Evolutionary conservation across 2,113 vertebrate genomes (phyloP), one percentile per base, ranked within the genome.

Genomic region (Forbesichthys papilliferus): DNA sequence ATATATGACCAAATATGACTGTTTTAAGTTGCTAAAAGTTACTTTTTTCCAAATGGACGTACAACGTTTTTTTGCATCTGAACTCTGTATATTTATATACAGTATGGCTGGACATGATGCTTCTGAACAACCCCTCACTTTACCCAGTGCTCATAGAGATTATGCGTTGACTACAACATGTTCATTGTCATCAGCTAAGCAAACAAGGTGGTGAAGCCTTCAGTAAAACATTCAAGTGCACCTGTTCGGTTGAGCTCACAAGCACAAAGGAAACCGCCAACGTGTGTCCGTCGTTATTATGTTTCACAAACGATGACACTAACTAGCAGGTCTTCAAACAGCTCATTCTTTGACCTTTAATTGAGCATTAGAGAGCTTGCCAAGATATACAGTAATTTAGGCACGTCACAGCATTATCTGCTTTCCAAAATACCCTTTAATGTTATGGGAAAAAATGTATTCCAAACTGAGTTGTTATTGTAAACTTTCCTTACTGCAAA

Each of bases 161-260:
- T 48, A 61, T 58, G 12, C 61, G 67, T 47, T 68, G 52, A 82
- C 80, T 69, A 71, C 65, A 20, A 12, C 12, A 34, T 54, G 75
- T 71, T 82, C 75, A 65, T 67, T 78, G 72, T 65, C 79, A 69
- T 70, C 69, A 61, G 67, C 53, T 18, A 12, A 57, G 36, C 3
- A 18, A 0, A 48, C 27, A 12, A 1, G 0, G 61, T 52, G 48
- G 53, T 36, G 9, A 0, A 51, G 68, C 55, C 75, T 57, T 5
- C 4, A 3, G 71, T 33, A 55, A 46, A 68, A 36, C 68, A 61
- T 53, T 66, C 64, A 0, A 12, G 55, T 62, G 71, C 86, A 77
- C 66, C 64, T 80, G 74, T 55, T 7, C 57, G 42, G 72, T 16
- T 73, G 78, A 81, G 83, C 78, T 61, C 78, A 71, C 59, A 8